Evolutionary conservation across 53 echinoderm and acorn worm genomes (phyloP).

Genomic region (Mesocentrotus franciscanus): DNA sequence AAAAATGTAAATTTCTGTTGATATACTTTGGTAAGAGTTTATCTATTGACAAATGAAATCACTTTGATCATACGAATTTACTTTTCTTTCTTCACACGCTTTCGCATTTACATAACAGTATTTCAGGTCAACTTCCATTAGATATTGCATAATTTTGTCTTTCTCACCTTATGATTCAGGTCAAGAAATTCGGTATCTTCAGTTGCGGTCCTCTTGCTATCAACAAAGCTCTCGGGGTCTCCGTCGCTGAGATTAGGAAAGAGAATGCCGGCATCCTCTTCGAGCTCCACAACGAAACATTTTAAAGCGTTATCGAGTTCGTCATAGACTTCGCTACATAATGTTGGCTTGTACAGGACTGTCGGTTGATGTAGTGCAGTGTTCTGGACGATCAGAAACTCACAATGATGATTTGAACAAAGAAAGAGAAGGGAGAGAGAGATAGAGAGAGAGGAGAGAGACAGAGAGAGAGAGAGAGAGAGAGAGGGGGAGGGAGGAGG

Average conservation of each 20-base stretch:
- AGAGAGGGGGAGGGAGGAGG: too few relatives aligned
- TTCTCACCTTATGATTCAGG: slow-evolving; percentile 44
- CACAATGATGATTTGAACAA: neutral
- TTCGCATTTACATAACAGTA: neutral
- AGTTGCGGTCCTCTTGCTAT: slow-evolving; percentile 76
- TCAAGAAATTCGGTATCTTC: slow-evolving; percentile 71
- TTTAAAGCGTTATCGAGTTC: slow-evolving; percentile 44
- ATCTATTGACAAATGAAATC: too few relatives aligned
- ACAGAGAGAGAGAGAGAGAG: neutral
- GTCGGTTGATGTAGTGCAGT: neutral
- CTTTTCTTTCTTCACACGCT: neutral
- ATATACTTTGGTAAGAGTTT: too few relatives aligned
- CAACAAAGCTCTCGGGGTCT: slow-evolving; percentile 65
- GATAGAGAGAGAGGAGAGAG: neutral
- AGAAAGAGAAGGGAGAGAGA: neutral
- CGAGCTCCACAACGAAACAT: slow-evolving; percentile 76
- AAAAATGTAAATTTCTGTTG: too few relatives aligned
- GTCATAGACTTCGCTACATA: neutral
- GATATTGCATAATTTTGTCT: neutral
- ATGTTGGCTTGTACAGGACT: neutral
- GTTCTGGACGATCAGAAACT: neutral
- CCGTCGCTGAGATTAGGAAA: slow-evolving; percentile 70
- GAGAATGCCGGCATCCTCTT: slow-evolving; percentile 69
- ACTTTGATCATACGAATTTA: neutral
- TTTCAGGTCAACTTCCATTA: neutral